Evolutionary conservation across 2,797 vertebrate genomes (phyloP).

Genomic region (Oryzias sinensis): DNA sequence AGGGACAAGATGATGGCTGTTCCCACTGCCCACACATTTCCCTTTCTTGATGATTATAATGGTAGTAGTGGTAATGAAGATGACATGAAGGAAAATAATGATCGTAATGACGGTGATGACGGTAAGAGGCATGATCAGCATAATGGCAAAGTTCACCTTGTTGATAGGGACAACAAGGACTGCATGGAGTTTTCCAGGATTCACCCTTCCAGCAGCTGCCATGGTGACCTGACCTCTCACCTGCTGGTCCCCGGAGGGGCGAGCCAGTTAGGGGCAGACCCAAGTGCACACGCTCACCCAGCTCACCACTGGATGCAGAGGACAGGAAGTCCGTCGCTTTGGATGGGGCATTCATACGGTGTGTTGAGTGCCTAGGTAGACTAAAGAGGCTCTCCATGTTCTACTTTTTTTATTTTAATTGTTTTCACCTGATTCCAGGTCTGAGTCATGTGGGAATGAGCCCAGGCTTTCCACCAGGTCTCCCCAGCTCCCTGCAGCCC

Average conservation of each 20-base stretch:
- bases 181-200: conserved; percentile 93
- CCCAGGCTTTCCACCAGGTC: conserved; percentile 86
- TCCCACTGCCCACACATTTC: conserved; percentile 61
- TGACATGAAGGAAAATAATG: conserved; percentile 69
- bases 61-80: conserved; percentile 67
- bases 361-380: conserved; percentile 47
- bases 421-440: conserved; percentile 69
- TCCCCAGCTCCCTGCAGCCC: conserved; percentile 88
- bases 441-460: conserved; percentile 88
- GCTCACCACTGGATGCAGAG: conserved; percentile 94
- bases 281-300: conserved; percentile 83
- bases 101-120: conserved; percentile 62
- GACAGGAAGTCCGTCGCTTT: conserved; percentile 94
- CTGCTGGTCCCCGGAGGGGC: conserved; percentile 86
- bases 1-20: conserved; percentile 58
- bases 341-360: conserved; percentile 97
- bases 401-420: conserved; percentile 2
- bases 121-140: conserved; percentile 65
- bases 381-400: neutral
- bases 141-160: conserved; percentile 63
- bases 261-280: conserved; percentile 84
- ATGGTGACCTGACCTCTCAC: conserved; percentile 90
- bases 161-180: conserved; percentile 90
- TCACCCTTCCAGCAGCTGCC: conserved; percentile 89
- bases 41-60: conserved; percentile 69